These are phyloP conservation scores for Caenorhabditis macrosperma DNA, from an alignment of 2,888 invertebrate genomes.

Conservation along the genomic window DNA sequence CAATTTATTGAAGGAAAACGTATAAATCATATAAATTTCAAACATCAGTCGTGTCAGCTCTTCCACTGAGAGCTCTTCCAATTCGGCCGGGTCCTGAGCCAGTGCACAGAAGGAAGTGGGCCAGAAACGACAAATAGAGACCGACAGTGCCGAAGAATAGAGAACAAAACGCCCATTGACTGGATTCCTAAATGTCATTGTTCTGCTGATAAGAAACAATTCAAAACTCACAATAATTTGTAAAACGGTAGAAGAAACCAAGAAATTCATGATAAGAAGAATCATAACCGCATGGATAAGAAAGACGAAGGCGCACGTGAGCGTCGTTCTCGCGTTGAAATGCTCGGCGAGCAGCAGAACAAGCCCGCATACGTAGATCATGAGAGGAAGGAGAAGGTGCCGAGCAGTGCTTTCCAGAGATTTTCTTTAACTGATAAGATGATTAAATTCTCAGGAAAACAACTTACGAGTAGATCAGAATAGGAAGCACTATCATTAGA, in stretches of 20 bases:
- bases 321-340: background rate
- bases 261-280: background rate
- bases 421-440: background rate
- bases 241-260: background rate
- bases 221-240: background rate
- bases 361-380: background rate
- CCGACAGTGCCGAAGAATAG: background rate
- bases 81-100: background rate
- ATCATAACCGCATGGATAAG: background rate
- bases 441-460: background rate
- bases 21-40: background rate
- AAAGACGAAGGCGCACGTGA: background rate
- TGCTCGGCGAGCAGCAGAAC: constrained; percentile 1
- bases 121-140: background rate
- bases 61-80: background rate
- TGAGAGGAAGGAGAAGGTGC: background rate
- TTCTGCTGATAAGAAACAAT: background rate
- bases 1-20: background rate
- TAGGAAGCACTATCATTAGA: background rate
- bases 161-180: background rate
- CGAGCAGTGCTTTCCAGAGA: background rate
- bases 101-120: background rate
- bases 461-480: background rate
- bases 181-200: background rate
- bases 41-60: background rate